Evolutionary conservation across 1,140 invertebrate species (phyloP).

Genomic region (Cryptotermes secundus): DNA sequence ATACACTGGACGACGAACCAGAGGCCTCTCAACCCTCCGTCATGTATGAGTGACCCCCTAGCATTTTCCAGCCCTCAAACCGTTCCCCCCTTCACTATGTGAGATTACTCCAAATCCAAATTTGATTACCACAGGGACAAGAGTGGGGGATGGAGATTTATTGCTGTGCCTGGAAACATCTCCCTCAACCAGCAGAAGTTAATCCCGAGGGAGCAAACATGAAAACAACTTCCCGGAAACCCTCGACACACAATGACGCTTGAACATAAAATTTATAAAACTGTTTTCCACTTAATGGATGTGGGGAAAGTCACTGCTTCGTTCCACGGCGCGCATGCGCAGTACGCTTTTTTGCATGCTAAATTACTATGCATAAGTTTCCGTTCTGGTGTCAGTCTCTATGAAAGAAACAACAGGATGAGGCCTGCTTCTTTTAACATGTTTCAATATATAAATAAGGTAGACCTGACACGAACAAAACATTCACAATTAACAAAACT

Average conservation of each 20-base stretch:
- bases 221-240: constrained; percentile 24
- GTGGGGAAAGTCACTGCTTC: no score
- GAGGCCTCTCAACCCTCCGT: neutral
- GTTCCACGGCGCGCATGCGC: no score
- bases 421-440: no score
- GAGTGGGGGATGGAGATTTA: constrained; percentile 39
- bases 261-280: neutral
- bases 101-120: constrained; percentile 41
- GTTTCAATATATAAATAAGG: no score
- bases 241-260: neutral
- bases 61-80: neutral
- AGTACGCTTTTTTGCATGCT: no score
- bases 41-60: neutral
- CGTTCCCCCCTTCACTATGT: constrained; percentile 10
- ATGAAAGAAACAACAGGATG: no score
- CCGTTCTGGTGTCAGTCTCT: no score
- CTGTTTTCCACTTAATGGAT: neutral
- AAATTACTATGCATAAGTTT: no score
- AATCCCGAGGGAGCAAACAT: constrained; percentile 23
- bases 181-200: neutral
- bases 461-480: no score
- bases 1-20: neutral
- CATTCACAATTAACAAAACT: no score
- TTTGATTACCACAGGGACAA: constrained; percentile 48
- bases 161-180: neutral